These are phyloP conservation scores for Actinia tenebrosa DNA, from an alignment of 64 coral and sea anemone species.

Conservation along the genomic window DNA sequence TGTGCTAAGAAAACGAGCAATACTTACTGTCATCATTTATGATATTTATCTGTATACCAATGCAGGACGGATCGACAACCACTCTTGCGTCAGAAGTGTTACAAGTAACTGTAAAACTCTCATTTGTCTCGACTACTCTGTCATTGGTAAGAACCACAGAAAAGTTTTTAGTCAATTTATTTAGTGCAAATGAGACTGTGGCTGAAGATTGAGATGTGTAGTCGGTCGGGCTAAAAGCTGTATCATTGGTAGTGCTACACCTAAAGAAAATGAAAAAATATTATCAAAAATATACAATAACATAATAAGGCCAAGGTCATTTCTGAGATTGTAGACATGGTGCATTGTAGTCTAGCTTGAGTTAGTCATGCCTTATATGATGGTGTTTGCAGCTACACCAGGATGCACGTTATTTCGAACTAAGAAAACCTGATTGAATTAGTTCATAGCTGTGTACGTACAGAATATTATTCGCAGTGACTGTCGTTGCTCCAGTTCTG, in stretches of 20 bases:
- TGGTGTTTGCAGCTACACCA: no score
- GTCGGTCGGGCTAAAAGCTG: neutral
- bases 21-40: conserved; percentile 3
- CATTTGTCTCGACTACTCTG: neutral
- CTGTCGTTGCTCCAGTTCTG: neutral
- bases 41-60: neutral
- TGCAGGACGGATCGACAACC: neutral
- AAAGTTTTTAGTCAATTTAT: neutral
- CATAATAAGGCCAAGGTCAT: no score
- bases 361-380: no score
- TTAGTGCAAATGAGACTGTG: neutral
- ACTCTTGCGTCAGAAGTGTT: neutral
- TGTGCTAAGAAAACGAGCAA: no score
- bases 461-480: neutral
- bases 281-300: no score
- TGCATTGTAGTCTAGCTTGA: no score
- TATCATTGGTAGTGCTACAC: neutral
- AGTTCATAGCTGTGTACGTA: neutral
- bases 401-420: no score
- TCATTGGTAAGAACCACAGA: neutral
- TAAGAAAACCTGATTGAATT: no score
- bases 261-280: neutral
- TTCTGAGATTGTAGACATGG: no score
- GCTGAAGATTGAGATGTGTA: neutral
- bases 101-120: neutral